Conservation (phyloP, 2,797 vertebrate species). For the Limosa lapponica region DNA sequence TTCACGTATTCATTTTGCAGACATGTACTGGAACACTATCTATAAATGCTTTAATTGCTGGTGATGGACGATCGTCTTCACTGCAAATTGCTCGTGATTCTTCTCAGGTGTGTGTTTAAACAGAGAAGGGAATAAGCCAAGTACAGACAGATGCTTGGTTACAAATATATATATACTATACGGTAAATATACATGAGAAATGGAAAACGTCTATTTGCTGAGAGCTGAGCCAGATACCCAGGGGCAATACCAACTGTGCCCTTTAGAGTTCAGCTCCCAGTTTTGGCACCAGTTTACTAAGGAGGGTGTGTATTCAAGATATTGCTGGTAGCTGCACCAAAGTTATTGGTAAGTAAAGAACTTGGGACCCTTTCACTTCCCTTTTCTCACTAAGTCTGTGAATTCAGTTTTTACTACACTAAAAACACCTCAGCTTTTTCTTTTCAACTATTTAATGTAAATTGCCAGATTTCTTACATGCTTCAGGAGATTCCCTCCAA, state of each 20-base stretch:
- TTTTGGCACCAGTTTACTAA: not conserved
- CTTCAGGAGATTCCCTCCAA: not conserved
- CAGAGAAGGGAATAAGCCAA: not conserved
- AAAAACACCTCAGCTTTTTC: not conserved
- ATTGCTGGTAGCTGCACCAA: not conserved
- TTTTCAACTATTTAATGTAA: not conserved
- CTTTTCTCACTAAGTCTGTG: not conserved
- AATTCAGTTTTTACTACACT: not conserved
- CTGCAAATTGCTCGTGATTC: not conserved
- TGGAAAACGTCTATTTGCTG: not conserved
- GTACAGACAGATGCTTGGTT: not conserved
- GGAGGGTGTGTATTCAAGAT: not conserved
- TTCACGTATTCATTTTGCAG: not conserved
- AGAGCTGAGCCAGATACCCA: not conserved
- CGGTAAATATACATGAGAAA: not conserved
- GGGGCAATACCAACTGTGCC: not conserved
- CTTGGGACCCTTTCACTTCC: not conserved
- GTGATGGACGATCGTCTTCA: rapidly evolving
- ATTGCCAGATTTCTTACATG: not conserved
- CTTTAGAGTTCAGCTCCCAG: not conserved
- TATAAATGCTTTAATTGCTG: not conserved
- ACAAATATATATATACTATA: not conserved
- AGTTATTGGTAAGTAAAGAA: not conserved
- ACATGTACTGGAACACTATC: not conserved
- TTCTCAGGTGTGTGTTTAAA: not conserved